A percentile compares a stretch with the other conserved stretches of the same genome.
phyloP scores from a whole-genome alignment of 2,113 vertebrate species.

The Paratilapia polleni region DNA sequence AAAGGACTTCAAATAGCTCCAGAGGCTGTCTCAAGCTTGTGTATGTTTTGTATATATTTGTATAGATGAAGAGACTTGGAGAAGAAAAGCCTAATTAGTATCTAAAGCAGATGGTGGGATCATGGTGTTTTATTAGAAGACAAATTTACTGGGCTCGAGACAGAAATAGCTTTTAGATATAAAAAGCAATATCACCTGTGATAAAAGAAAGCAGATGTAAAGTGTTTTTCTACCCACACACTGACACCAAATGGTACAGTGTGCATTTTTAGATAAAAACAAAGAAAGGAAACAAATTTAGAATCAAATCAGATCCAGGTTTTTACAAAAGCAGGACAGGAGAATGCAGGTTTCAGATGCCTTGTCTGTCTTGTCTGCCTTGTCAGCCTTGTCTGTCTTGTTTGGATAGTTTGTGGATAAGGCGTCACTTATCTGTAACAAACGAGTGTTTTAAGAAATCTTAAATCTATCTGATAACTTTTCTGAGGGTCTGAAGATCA shows the following conservation, averaged over 20 bases:
- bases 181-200: background rate
- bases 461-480: background rate
- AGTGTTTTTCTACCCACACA: background rate
- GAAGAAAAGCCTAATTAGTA: conserved; percentile 19
- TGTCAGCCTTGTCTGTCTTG: too few relatives aligned
- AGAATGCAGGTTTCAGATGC: too few relatives aligned
- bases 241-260: background rate
- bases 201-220: background rate
- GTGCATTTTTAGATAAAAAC: background rate
- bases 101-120: conserved; percentile 44
- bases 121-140: background rate
- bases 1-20: background rate
- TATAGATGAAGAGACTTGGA: background rate
- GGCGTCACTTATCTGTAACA: background rate
- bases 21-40: background rate
- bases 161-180: conserved; percentile 6
- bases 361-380: too few relatives aligned
- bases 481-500: background rate
- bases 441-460: background rate
- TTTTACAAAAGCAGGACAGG: background rate
- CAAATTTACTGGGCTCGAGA: background rate
- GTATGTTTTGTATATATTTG: background rate
- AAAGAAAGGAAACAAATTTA: background rate
- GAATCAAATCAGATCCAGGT: background rate
- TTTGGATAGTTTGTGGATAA: background rate